Percentiles rank a stretch among this genome's conserved stretches.
Evolutionary conservation across 2,113 vertebrate species (phyloP).

Genomic region (Hyperopisus bebe): DNA sequence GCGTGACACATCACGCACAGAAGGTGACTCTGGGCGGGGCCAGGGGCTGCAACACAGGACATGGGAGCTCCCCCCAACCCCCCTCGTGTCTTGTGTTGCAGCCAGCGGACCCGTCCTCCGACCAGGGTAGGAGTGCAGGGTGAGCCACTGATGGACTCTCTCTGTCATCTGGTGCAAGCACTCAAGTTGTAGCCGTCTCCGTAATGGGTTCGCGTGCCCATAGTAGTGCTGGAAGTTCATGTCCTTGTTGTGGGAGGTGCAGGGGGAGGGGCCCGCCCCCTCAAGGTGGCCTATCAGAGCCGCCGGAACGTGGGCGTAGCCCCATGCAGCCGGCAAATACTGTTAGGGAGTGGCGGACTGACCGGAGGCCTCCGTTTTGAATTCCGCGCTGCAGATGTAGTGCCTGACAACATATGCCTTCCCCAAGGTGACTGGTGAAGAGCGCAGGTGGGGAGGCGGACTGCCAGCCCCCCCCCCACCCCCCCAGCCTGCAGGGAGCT

Average conservation of each 20-base stretch:
- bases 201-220: background rate
- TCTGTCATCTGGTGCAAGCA: background rate
- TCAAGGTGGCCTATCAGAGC: background rate
- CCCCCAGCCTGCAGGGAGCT: background rate
- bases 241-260: background rate
- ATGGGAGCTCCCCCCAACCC: conserved; percentile 63
- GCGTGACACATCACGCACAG: conserved; percentile 28
- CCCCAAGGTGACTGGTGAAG: conserved; percentile 31
- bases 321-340: background rate
- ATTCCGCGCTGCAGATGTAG: background rate
- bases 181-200: background rate
- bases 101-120: conserved; percentile 60
- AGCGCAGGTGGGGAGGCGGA: conserved; percentile 26
- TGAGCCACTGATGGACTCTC: background rate
- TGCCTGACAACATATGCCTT: background rate
- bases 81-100: conserved; percentile 79
- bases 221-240: background rate
- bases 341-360: background rate
- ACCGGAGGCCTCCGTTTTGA: background rate
- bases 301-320: background rate
- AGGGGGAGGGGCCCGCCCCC: background rate
- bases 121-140: background rate
- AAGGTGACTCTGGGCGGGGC: conserved; percentile 59
- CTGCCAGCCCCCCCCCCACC: conserved; percentile 24
- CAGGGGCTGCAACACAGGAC: conserved; percentile 75